These are phyloP conservation scores for Nebria ingens DNA, from an alignment of 1,140 invertebrate species.

Conservation along the genomic window DNA sequence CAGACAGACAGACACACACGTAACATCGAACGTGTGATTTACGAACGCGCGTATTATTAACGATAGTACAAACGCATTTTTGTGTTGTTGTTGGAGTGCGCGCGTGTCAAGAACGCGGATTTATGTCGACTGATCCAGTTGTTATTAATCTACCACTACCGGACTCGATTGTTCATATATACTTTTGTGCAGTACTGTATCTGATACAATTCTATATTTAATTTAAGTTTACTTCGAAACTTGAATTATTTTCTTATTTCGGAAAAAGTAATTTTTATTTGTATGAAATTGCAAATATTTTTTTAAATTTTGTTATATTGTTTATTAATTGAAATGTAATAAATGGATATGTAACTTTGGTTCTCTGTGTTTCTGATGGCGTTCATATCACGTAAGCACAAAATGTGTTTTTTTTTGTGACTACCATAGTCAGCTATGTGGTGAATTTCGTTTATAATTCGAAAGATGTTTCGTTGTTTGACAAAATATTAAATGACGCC, in stretches of 20 bases:
- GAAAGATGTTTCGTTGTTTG: not conserved
- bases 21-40: too few relatives aligned
- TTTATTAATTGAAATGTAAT: not conserved
- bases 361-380: not conserved
- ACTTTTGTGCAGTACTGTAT: not conserved
- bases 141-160: too few relatives aligned
- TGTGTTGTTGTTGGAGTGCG: too few relatives aligned
- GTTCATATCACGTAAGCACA: not conserved
- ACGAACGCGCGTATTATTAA: not conserved
- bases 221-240: not conserved
- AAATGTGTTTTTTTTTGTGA: too few relatives aligned
- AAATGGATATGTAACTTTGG: not conserved
- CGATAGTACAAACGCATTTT: not conserved
- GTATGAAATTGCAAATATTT: too few relatives aligned
- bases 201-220: not conserved
- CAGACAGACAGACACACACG: too few relatives aligned
- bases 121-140: too few relatives aligned
- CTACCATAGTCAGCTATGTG: too few relatives aligned
- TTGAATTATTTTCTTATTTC: not conserved
- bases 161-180: not conserved
- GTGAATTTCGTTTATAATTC: too few relatives aligned
- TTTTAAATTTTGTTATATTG: too few relatives aligned
- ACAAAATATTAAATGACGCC: not conserved
- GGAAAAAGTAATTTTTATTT: too few relatives aligned
- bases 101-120: too few relatives aligned